Evolutionary conservation across 2,888 invertebrate species (phyloP), one percentile per base, ranked within the genome.

Genomic region (Augiades crinisus): DNA sequence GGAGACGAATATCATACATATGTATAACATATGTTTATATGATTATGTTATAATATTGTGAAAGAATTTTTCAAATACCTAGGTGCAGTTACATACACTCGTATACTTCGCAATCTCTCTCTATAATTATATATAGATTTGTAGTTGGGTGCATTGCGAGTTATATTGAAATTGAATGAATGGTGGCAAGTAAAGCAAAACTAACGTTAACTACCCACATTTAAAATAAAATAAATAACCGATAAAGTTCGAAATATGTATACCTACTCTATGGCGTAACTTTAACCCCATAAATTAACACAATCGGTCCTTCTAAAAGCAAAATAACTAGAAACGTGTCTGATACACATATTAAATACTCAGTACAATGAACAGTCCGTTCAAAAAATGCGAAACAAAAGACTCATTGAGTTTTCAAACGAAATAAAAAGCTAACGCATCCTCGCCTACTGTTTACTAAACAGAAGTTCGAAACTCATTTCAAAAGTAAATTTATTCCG

Each of bases 401-500:
- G 16, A 53, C 12, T 22, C 30, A 53, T 50, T 47, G 21, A 38
- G 17, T 41, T 38, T 52, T 52, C 44, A 46, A 58, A 55, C 38
- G 53, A 41, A 46, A 57, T 54, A 57, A 56, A 56, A 37, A 47
- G 34, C 47, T 34, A 49, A 50, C 40, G 52, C 30, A 44, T 10
- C 19, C 67, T 60, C 63, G 60, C 58, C 58, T 45, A 57, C 62
- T 70, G 74, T 67, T 71, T 70, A 69, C 67, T 66, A 68, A 71
- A 72, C 53, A 64, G 59, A 64, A 66, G 63, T 65, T 65, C 66
- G 63, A 69, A 67, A 63, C 68, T 72, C 67, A 70, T 72, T 78
- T 68, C 38, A 64, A 73, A 80, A 74, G 70, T 78, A 79, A 79
- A 83, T 82, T 72, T 82, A 84, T 84, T 82, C 84, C 69, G 71